Base-by-base conservation (phyloP, 2,797 vertebrate species). In the Spizella passerina region DNA sequence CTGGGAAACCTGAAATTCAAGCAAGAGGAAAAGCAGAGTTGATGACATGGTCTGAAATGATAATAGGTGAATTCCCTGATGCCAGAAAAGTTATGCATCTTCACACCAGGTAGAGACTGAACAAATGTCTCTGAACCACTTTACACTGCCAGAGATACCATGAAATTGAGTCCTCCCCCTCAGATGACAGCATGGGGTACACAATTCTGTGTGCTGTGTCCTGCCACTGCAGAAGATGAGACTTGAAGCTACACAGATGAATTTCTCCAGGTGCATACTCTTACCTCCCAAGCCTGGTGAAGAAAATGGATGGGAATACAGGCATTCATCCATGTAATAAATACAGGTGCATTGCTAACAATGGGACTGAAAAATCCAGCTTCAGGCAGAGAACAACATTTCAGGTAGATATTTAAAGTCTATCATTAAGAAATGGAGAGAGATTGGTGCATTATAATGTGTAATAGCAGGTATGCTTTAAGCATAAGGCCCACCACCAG, bases 71-170 rank as follows among this genome's bases (percentile, higher is more conserved):
- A 61, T 20, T 47, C 47, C 15, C 10, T 13, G 19, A 29, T 17
- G 18, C 27, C 69, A 30, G 39, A 46, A 55, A 53, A 60, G 39
- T 63, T 46, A 29, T 2, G 23, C 2, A 34, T 53, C 46, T 49
- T 57, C 44, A 41, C 20, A 43, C 3, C 4, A 52, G 24, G 30
- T 30, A 26, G 17, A 49, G 15, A 18, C 3, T 23, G 30, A 71
- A 43, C 14, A 34, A 65, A 19, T 16, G 3, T 39, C 47, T 73
- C 1, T 0, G 10, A 59, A 50, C 36, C 8, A 3, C n/a, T 76
- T 79, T 10, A 29, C 2, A 1, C 16, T 70, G 36, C 12, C 64
- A 52, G 38, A 70, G 34, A 68, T 9, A 17, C 14, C 6, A 14
- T 8, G 56, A 73, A 70, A 70, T 17, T 9, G 32, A 66, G 22